A percentile compares a stretch with the other conserved stretches of the same genome.
phyloP scores from a whole-genome alignment of 2,888 invertebrate species.

The Cantharis flavilabris region DNA sequence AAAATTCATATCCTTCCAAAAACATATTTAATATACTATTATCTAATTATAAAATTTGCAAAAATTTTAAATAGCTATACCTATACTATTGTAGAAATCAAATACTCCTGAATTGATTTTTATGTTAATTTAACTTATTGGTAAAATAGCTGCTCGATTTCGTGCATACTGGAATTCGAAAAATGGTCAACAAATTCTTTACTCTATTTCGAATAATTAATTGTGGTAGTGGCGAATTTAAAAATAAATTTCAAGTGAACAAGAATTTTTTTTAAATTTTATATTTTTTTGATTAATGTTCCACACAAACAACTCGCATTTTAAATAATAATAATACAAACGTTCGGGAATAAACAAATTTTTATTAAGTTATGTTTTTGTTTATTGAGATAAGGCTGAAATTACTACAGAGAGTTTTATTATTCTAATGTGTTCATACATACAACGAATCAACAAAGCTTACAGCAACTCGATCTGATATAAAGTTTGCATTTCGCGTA shows the following conservation, averaged over 20 bases:
- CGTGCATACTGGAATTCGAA: not conserved
- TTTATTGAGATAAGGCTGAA: not conserved
- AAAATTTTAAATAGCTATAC: not conserved
- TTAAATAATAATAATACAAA: not conserved
- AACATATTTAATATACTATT: not conserved
- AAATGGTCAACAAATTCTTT: not conserved
- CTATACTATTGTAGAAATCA: no score
- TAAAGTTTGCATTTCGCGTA: not conserved
- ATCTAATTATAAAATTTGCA: not conserved
- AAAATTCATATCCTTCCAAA: not conserved
- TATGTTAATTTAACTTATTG: no score
- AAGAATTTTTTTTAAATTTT: not conserved
- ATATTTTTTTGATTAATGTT: not conserved
- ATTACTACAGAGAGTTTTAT: not conserved
- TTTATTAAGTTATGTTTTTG: not conserved
- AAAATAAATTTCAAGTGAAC: not conserved
- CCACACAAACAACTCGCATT: not conserved
- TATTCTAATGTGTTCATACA: not conserved
- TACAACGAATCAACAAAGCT: not conserved
- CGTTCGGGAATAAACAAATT: not conserved
- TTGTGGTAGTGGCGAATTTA: not conserved
- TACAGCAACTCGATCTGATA: constrained; percentile 6
- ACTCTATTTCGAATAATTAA: not conserved
- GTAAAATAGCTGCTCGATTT: not conserved
- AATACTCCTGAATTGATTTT: no score